These are phyloP conservation scores for Thalassophryne amazonica DNA, from an alignment of 2,797 vertebrate genomes.

Conservation along the genomic window DNA sequence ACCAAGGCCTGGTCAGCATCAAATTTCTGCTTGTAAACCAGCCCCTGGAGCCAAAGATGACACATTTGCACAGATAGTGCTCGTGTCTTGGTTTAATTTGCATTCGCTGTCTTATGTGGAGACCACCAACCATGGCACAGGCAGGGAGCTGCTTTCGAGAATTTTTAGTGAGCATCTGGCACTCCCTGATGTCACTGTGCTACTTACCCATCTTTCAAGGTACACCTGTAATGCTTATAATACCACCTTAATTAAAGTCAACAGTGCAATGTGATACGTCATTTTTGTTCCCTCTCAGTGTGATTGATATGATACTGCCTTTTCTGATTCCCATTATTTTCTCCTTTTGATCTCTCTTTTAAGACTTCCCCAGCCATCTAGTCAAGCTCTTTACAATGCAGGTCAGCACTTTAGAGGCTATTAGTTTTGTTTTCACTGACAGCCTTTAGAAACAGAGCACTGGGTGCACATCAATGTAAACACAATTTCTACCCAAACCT, in stretches of 20 bases:
- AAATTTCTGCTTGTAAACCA: slow-evolving; percentile 10
- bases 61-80: slow-evolving; percentile 44
- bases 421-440: not conserved
- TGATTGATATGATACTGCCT: slow-evolving; percentile 40
- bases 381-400: slow-evolving; percentile 8
- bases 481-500: not conserved
- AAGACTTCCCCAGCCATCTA: slow-evolving; percentile 2
- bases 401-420: not conserved
- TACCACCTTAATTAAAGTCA: slow-evolving; percentile 71
- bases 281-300: slow-evolving; percentile 48
- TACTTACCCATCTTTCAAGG: slow-evolving; percentile 76
- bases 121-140: slow-evolving; percentile 43
- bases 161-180: slow-evolving; percentile 80
- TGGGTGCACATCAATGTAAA: not conserved
- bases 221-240: slow-evolving; percentile 65
- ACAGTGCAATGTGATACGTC: slow-evolving; percentile 48
- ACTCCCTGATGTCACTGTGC: slow-evolving; percentile 84
- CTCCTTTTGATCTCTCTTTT: not conserved
- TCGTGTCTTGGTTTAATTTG: slow-evolving; percentile 51
- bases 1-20: not conserved
- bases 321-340: slow-evolving; percentile 8
- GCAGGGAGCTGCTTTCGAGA: slow-evolving; percentile 37
- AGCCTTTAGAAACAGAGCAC: not conserved
- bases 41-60: slow-evolving; percentile 28
- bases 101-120: slow-evolving; percentile 53